Percentiles rank a stretch among this genome's conserved stretches.
phyloP scores from a whole-genome alignment of 1,140 invertebrate genomes.

The Notospermus geniculatus region DNA sequence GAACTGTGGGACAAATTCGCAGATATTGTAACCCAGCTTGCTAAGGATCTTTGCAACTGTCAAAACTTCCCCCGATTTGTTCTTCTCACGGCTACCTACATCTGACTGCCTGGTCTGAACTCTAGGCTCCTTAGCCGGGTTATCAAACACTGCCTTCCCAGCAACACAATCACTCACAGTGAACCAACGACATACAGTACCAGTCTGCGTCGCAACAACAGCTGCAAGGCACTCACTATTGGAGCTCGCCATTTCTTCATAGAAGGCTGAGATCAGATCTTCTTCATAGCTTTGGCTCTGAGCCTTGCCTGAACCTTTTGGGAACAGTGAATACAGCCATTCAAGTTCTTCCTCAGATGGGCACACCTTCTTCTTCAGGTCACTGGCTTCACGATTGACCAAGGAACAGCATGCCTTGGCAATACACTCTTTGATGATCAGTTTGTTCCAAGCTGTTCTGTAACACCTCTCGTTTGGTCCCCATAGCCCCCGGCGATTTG shows the following conservation, averaged over 20 bases:
- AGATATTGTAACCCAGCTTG: neutral
- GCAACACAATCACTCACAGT: neutral
- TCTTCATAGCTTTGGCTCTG: neutral
- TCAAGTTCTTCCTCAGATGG: constrained; percentile 2
- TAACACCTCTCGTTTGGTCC: constrained; percentile 12
- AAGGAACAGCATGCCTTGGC: constrained; percentile 31
- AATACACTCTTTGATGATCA: constrained; percentile 32
- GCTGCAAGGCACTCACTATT: constrained; percentile 2
- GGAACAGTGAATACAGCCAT: constrained; percentile 21
- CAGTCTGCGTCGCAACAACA: neutral
- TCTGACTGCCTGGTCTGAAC: neutral
- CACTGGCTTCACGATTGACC: constrained; percentile 10
- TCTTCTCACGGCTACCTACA: neutral
- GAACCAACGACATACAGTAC: neutral
- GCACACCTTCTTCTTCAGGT: neutral
- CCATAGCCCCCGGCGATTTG: constrained; percentile 44
- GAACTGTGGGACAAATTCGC: neutral
- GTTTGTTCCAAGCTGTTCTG: constrained; percentile 38
- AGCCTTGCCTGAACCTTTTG: constrained; percentile 8
- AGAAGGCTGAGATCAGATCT: constrained; percentile 4
- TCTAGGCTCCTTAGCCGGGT: neutral
- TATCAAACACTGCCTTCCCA: neutral
- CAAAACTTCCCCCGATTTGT: neutral
- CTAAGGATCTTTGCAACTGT: neutral
- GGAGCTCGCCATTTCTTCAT: constrained; percentile 15